Evolutionary conservation across 2,888 invertebrate species (phyloP).

Genomic region (Oscheius onirici): DNA sequence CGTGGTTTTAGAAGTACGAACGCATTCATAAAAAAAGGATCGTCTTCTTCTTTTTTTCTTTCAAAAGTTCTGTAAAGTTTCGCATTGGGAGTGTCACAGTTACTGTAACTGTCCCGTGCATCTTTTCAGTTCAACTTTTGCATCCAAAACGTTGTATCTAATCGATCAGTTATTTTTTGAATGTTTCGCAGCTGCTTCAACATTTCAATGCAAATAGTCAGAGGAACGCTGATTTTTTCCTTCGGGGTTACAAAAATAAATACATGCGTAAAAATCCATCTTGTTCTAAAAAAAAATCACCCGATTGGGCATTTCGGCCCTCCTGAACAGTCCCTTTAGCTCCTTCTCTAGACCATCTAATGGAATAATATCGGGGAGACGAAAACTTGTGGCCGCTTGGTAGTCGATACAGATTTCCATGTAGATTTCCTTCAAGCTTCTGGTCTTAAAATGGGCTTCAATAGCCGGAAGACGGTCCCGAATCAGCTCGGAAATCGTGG

Average conservation of each 20-base stretch:
- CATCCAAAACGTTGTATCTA: too few relatives aligned
- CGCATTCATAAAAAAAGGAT: too few relatives aligned
- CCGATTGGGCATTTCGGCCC: not conserved
- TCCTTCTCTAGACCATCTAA: not conserved
- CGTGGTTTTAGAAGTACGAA: too few relatives aligned
- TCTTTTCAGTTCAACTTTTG: too few relatives aligned
- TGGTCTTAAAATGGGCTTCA: not conserved
- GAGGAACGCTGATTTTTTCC: too few relatives aligned
- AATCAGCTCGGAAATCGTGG: not conserved
- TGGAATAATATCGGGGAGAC: not conserved
- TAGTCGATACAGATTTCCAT: constrained; percentile 11
- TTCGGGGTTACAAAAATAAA: not conserved
- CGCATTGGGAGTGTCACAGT: too few relatives aligned
- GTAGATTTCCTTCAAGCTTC: not conserved
- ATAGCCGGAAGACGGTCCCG: not conserved
- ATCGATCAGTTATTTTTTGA: too few relatives aligned
- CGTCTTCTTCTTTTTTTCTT: too few relatives aligned
- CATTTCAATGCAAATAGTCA: not conserved
- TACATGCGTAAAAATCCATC: not conserved
- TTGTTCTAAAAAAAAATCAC: not conserved
- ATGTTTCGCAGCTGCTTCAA: not conserved
- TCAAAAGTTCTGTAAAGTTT: too few relatives aligned
- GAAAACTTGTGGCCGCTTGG: not conserved
- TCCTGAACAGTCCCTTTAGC: not conserved
- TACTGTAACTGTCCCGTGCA: too few relatives aligned